Evolutionary conservation across 2,888 invertebrate species (phyloP), one percentile per base, ranked within the genome.

Genomic region (Epinotia ramella): DNA sequence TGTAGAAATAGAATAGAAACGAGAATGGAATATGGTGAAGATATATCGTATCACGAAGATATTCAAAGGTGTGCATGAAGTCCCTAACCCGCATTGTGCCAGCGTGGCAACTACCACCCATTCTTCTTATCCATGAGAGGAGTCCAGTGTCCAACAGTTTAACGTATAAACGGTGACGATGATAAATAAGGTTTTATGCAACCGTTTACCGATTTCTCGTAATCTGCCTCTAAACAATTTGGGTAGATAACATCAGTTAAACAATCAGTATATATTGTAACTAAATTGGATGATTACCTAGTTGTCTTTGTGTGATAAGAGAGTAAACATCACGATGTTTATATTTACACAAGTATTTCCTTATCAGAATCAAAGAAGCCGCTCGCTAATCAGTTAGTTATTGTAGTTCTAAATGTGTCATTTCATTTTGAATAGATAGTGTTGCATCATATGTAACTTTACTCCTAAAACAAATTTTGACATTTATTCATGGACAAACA

Each of bases 341-440:
- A 20, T 73, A 44, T 73, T 62, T 56, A 63, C 56, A 63, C 13
- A 59, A n/a, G 11, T 63, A 53, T 44, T 53, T 56, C 44, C n/a
- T 63, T 73, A 73, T 73, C 73, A 68, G 46, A 63, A 56, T 57
- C 24, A 68, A 73, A 73, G 56, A 28, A 6, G 63, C 73, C 73
- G 73, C 68, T 46, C 73, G 73, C 68, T 56, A 46, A 28, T 63
- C 28, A 28, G 33, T 53, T 18, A 11, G 56, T 56, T 66, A 20
- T 7, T 49, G 53, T 53, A 40, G 13, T n/a, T 28, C 64, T 24
- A 46, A 60, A 16, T 6, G 7, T 6, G 18, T 33, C 13, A 53
- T 33, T 24, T n/a, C 9, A 24, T 40, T 40, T 9, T 40, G 40
- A 40, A 40, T 1, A 40, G 40, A 9, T 7, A 40, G 40, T 9